Base-by-base conservation (phyloP, 2,113 vertebrate species). In the Penelope pileata region DNA sequence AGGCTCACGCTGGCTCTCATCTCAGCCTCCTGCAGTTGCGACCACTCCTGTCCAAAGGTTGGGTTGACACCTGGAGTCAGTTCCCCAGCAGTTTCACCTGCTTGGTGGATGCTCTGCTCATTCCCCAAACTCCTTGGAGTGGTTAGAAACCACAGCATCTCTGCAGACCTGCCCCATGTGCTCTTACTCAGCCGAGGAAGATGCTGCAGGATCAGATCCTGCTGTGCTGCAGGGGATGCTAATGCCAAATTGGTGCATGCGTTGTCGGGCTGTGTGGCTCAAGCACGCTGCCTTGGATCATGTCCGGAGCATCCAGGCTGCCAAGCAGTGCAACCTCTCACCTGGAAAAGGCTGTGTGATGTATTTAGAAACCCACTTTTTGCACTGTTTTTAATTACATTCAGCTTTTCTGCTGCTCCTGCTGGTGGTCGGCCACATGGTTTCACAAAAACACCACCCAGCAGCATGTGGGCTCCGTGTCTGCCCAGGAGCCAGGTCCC, bases 401-500 rank as follows among this genome's bases (percentile, higher is more conserved):
- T 83, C 68, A 78, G 67, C 72, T 90, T 91, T 88, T 86, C 64
- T 93, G 62, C 36, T 92, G 67, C 81, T 93, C 59, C 91, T 92
- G 75, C 47, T 0, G 3, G 69, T 95, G 76, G 86, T 90, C 0
- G 43, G 82, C 81, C 63, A 80, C 88, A 80, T 42, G 80, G 79
- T 36, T 89, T 93, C 69, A 36, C 13, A 36, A 45, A 54, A 88
- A 91, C 63, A 45, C 83, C 60, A 83, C 69, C 78, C 62, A 92
- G 88, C 93, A 93, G 84, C 11, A 7, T 95, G 93, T 95, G 84
- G 93, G 90, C 93, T 92, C 54, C 9, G 69, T 95, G 91, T 81
- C 95, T 95, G 96, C 96, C 86, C 92, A 72, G 83, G 67, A 95
- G 91, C 90, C 95, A 87, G 80, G 89, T 94, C 94, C 96, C 94